Percentiles rank a stretch among this genome's conserved stretches.
phyloP scores from a whole-genome alignment of 2,888 invertebrate genomes.

The Trissonchulus sp. region DNA sequence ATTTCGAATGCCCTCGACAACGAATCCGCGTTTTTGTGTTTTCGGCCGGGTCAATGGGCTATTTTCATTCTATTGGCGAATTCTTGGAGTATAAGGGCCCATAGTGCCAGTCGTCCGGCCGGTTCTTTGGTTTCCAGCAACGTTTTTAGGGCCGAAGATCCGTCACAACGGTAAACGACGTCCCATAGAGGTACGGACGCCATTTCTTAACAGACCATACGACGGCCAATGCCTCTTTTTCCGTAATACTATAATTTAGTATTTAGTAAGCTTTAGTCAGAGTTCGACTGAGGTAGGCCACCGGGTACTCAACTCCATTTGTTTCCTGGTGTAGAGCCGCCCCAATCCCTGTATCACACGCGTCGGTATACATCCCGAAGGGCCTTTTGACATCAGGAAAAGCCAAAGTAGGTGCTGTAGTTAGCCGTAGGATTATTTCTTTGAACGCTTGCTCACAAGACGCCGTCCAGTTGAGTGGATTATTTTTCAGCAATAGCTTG shows the following conservation, averaged over 20 bases:
- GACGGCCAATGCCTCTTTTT: constrained; percentile 33
- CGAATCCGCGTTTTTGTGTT: constrained; percentile 15
- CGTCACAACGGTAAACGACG: not conserved
- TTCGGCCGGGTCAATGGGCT: not conserved
- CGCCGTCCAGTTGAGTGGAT: not conserved
- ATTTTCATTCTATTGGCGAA: constrained; percentile 17
- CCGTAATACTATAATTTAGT: constrained; percentile 32
- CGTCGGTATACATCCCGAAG: constrained; percentile 20
- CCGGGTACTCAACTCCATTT: constrained; percentile 11
- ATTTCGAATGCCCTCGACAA: too few relatives aligned
- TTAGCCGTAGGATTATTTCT: not conserved
- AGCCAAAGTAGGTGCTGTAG: constrained; percentile 16
- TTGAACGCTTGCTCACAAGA: not conserved
- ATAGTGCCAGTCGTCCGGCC: not conserved
- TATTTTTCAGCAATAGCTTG: not conserved
- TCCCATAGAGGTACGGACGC: constrained; percentile 21
- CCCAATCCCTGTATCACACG: too few relatives aligned
- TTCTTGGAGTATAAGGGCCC: constrained; percentile 5
- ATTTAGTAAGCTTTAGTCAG: constrained; percentile 28
- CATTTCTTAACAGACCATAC: constrained; percentile 34
- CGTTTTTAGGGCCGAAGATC: constrained; percentile 31
- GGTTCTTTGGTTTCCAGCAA: not conserved
- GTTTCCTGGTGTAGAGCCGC: too few relatives aligned
- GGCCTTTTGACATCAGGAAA: constrained; percentile 19
- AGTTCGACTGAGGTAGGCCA: constrained; percentile 31